A percentile compares a stretch with the other conserved stretches of the same genome.
Evolutionary conservation across 2,888 invertebrate species (phyloP).

Genomic region (Oscheius sp.): DNA sequence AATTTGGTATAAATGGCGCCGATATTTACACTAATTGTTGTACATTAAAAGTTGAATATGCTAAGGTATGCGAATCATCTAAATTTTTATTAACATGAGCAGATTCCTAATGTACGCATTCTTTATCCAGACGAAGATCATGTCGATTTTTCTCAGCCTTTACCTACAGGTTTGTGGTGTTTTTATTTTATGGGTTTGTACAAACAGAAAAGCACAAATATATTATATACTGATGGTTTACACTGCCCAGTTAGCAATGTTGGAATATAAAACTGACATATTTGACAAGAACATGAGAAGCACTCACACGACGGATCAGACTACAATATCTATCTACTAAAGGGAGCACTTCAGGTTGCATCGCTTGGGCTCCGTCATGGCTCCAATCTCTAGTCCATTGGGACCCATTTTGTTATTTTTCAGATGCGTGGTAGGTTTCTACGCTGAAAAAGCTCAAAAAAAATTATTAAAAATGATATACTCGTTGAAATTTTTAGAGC

Average conservation of each 20-base stretch:
- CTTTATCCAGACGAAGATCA: slow-evolving; percentile 68
- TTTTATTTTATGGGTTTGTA: neutral
- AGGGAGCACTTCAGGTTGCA: slow-evolving; percentile 17
- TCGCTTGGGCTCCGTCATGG: slow-evolving; percentile 20
- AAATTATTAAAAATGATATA: too few species aligned
- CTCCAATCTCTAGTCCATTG: slow-evolving; percentile 20
- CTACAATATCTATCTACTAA: neutral
- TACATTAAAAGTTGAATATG: slow-evolving; percentile 97
- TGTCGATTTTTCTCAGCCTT: slow-evolving; percentile 65
- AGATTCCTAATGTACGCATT: slow-evolving; percentile 58
- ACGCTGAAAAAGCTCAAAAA: neutral
- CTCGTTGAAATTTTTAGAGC: too few species aligned
- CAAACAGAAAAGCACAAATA: neutral
- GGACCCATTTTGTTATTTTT: slow-evolving; percentile 29
- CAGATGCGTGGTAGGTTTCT: slow-evolving; percentile 15
- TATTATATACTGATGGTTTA: neutral
- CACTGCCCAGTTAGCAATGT: neutral
- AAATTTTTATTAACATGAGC: neutral
- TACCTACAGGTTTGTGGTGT: slow-evolving; percentile 19
- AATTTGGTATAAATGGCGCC: slow-evolving; percentile 94
- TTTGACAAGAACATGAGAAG: slow-evolving; percentile 6
- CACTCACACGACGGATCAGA: neutral
- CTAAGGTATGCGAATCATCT: slow-evolving; percentile 82
- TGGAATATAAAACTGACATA: neutral
- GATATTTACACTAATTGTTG: slow-evolving; percentile 99